A percentile compares a stretch with the other conserved stretches of the same genome.
Evolutionary conservation across 30 jellyfish, hydroid and myxozoan genomes (phyloP).

Genomic region (Aurelia sp.): DNA sequence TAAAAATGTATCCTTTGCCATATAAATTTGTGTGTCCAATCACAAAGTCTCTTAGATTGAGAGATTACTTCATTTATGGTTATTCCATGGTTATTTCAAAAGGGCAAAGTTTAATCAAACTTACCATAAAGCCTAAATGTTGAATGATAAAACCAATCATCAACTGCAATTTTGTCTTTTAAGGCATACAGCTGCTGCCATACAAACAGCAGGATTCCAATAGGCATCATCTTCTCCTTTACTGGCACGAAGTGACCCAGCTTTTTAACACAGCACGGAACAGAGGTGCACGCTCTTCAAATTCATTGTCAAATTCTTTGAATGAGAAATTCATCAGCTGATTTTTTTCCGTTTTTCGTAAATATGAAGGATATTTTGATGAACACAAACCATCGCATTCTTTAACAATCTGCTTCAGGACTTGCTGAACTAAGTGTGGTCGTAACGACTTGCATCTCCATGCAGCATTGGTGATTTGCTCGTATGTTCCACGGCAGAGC

Average conservation of each 20-base stretch:
- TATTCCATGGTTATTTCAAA: not conserved
- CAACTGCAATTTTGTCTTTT: conserved; percentile 22
- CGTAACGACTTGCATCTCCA: conserved; percentile 12
- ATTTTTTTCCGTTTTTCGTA: conserved; percentile 1
- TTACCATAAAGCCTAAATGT: conserved; percentile 39
- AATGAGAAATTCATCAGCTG: conserved; percentile 9
- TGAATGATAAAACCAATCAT: conserved; percentile 17
- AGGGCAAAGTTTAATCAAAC: not conserved
- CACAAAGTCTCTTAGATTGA: not conserved
- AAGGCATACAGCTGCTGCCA: conserved; percentile 20
- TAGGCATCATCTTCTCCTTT: conserved; percentile 7
- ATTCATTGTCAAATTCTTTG: not conserved
- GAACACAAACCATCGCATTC: conserved; percentile 7
- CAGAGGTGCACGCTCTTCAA: conserved; percentile 22
- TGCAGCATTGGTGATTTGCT: conserved; percentile 26
- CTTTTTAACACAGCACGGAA: conserved; percentile 22
- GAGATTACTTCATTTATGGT: not conserved
- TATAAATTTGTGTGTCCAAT: too few species aligned
- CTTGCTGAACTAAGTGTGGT: not conserved
- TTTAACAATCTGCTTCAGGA: conserved; percentile 9
- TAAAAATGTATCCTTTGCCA: too few species aligned
- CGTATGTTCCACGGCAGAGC: conserved; percentile 25
- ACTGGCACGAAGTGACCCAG: conserved; percentile 19
- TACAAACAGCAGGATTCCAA: conserved; percentile 24
- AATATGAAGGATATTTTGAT: not conserved